These are phyloP conservation scores for Dendrolimus pini DNA, from an alignment of 2,888 invertebrate genomes.

Conservation along the genomic window DNA sequence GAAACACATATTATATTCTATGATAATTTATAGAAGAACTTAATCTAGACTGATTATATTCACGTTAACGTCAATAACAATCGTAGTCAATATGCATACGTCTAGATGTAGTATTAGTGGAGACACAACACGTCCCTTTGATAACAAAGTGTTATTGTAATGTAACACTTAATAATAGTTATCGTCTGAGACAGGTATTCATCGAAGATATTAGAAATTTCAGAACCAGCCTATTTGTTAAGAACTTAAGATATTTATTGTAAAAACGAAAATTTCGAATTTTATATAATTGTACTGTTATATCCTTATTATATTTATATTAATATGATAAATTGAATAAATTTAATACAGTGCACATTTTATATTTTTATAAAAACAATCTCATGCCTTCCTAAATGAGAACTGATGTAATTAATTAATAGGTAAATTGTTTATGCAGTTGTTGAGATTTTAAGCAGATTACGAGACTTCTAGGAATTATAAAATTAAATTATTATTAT, in stretches of 20 bases:
- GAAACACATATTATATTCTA: slow-evolving; percentile 36
- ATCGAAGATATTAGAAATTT: slow-evolving; percentile 8
- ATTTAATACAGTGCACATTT: slow-evolving; percentile 50
- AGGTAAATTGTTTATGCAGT: slow-evolving; percentile 42
- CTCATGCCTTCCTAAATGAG: slow-evolving; percentile 44
- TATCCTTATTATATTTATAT: slow-evolving; percentile 27
- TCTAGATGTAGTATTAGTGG: slow-evolving; percentile 30
- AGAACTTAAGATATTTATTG: slow-evolving; percentile 10
- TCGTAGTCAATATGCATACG: slow-evolving; percentile 38
- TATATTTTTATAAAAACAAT: slow-evolving; percentile 35
- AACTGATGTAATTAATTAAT: slow-evolving; percentile 42
- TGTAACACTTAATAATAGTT: slow-evolving; percentile 5
- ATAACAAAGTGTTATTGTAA: not conserved
- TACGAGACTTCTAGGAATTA: slow-evolving; percentile 63
- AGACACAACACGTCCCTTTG: slow-evolving; percentile 24
- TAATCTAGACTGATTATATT: slow-evolving; percentile 40
- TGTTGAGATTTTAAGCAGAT: slow-evolving; percentile 53
- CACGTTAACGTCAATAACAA: slow-evolving; percentile 36
- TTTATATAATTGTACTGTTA: slow-evolving; percentile 16
- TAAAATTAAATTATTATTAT: slow-evolving; percentile 65
- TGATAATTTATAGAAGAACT: slow-evolving; percentile 35
- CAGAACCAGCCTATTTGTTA: slow-evolving; percentile 1
- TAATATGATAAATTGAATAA: slow-evolving; percentile 47
- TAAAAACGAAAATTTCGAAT: slow-evolving; percentile 11
- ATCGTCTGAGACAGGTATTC: slow-evolving; percentile 6